Evolutionary conservation across 2,797 vertebrate genomes (phyloP).

Genomic region (Ficedula albicollis): DNA sequence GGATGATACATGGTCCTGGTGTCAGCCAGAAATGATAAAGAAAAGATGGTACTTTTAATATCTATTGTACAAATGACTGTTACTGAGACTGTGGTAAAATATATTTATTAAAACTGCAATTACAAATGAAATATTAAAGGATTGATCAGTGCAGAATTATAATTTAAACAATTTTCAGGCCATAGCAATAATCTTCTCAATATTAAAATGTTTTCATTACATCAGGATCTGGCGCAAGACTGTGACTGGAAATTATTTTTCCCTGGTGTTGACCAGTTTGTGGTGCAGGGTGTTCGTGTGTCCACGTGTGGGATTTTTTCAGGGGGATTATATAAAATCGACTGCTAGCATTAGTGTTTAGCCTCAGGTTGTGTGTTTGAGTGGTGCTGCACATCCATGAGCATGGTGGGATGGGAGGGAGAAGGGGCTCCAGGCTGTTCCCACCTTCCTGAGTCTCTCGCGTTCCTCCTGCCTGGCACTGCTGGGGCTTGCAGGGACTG

Average conservation of each 20-base stretch:
- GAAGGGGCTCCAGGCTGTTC: not conserved
- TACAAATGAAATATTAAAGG: not conserved
- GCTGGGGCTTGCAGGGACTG: no score
- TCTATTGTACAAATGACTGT: not conserved
- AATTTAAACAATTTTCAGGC: not conserved
- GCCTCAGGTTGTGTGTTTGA: no score
- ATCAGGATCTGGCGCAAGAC: not conserved
- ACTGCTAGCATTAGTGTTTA: fast-evolving
- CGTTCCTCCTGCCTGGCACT: not conserved
- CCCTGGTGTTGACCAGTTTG: not conserved
- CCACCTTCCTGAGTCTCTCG: not conserved
- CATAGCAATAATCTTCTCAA: not conserved
- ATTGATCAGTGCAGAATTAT: not conserved
- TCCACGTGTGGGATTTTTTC: not conserved
- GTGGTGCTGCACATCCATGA: not conserved
- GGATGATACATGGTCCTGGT: not conserved
- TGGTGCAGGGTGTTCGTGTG: not conserved
- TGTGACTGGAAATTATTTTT: not conserved
- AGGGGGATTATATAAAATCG: fast-evolving
- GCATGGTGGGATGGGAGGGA: not conserved
- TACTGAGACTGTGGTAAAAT: not conserved
- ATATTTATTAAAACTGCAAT: not conserved
- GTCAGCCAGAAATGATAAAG: not conserved
- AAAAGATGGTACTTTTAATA: not conserved
- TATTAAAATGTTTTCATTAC: not conserved